Conservation (phyloP, 2,797 vertebrate species). For the Fratercula arctica region DNA sequence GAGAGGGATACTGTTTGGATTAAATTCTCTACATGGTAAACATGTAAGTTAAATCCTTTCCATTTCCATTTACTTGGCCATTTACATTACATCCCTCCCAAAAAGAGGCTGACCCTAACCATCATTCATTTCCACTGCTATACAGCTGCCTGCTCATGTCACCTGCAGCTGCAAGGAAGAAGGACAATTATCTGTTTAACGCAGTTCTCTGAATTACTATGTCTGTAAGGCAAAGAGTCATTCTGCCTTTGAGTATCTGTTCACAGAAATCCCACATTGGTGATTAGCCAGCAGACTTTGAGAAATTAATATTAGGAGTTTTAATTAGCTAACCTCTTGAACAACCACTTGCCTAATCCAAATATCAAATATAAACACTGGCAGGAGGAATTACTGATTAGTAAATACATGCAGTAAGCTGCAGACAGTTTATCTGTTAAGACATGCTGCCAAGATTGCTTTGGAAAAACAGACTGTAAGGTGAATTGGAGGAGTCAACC, state of each 20-base stretch:
- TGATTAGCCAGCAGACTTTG: not conserved
- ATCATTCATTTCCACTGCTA: not conserved
- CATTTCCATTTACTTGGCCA: not conserved
- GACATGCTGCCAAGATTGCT: not conserved
- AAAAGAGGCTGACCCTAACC: not conserved
- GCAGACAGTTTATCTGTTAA: not conserved
- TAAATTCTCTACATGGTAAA: not conserved
- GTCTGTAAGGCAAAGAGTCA: not conserved
- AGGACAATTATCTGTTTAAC: not conserved
- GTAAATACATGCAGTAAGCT: not conserved
- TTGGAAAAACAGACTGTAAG: not conserved
- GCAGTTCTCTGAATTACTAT: not conserved
- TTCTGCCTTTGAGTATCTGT: not conserved
- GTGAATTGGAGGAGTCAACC: not conserved
- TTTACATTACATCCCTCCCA: not conserved
- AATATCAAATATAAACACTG: not conserved
- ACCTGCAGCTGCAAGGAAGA: not conserved
- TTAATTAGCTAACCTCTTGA: not conserved
- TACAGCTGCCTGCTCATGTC: not conserved
- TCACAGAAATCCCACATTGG: not conserved
- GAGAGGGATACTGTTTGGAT: not conserved
- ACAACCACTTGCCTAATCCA: not conserved
- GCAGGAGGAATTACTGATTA: not conserved
- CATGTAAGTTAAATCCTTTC: not conserved
- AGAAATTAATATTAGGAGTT: not conserved